phyloP scores from a whole-genome alignment of 1,140 invertebrate species.

The Drosophila littoralis region DNA sequence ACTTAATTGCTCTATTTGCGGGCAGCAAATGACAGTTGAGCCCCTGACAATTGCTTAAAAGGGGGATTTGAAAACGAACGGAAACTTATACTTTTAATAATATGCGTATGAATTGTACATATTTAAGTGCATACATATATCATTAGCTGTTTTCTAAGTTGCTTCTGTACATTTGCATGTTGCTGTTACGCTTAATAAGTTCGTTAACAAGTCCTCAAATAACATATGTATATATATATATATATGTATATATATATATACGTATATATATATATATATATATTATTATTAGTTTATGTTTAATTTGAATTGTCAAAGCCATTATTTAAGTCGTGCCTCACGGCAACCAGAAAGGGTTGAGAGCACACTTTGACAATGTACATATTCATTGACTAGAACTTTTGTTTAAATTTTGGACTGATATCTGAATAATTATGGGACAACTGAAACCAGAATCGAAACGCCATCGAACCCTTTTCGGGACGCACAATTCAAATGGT shows the following conservation, averaged over 20 bases:
- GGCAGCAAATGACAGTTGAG: not conserved
- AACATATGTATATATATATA: conserved; percentile 7
- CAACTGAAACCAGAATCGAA: conserved; percentile 18
- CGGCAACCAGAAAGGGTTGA: conserved; percentile 62
- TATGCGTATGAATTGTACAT: conserved; percentile 3
- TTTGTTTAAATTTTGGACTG: not conserved
- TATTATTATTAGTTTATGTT: conserved; percentile 52
- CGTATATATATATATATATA: conserved; percentile 2
- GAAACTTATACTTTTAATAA: conserved; percentile 2
- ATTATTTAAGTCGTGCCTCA: conserved; percentile 59
- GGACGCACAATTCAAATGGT: conserved; percentile 44
- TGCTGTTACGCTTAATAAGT: conserved; percentile 67
- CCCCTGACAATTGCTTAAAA: not conserved
- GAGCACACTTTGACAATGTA: conserved; percentile 27
- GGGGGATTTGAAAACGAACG: not conserved
- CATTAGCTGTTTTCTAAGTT: conserved; percentile 18
- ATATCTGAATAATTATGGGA: conserved; percentile 57
- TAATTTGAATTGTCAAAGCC: conserved; percentile 59
- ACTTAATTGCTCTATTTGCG: conserved; percentile 37
- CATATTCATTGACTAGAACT: conserved; percentile 8
- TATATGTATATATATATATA: conserved; percentile 15
- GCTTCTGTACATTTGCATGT: conserved; percentile 30
- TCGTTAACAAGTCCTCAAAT: conserved; percentile 73
- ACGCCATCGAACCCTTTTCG: conserved; percentile 28
- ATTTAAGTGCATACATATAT: not conserved